phyloP scores from a whole-genome alignment of 2,888 invertebrate species.

The Scaptomyza parva region DNA sequence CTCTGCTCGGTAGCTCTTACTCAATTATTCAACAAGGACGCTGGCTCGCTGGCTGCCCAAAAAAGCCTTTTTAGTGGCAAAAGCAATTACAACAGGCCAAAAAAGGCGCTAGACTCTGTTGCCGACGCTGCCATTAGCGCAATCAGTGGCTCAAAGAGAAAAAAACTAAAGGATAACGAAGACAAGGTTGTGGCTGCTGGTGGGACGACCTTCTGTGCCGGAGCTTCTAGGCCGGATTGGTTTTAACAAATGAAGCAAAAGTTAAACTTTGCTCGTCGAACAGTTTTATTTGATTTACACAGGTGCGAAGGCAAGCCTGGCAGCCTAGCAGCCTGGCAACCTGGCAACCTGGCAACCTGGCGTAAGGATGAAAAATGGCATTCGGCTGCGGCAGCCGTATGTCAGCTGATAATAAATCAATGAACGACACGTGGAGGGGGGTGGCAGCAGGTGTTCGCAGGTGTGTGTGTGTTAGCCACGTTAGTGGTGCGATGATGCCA shows the following conservation, averaged over 20 bases:
- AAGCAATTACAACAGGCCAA: constrained; percentile 33
- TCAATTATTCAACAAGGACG: constrained; percentile 43
- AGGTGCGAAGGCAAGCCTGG: constrained; percentile 36
- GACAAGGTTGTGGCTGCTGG: neutral
- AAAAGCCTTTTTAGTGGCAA: constrained; percentile 34
- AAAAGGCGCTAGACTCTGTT: neutral
- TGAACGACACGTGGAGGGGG: constrained; percentile 10
- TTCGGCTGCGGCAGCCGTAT: constrained; percentile 20
- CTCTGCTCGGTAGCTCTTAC: neutral
- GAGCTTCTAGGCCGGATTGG: constrained; percentile 44
- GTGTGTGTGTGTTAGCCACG: neutral
- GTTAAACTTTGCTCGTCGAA: constrained; percentile 60
- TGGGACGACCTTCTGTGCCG: constrained; percentile 45
- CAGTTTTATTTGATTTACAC: constrained; percentile 63
- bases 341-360: constrained; percentile 26
- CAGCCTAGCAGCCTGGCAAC: no score
- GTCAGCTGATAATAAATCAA: constrained; percentile 66
- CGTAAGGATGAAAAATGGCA: constrained; percentile 66
- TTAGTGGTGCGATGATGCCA: constrained; percentile 14
- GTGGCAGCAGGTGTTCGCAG: neutral
- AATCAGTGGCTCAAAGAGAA: constrained; percentile 18
- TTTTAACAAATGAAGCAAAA: constrained; percentile 69
- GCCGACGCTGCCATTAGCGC: constrained; percentile 38
- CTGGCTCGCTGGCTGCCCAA: neutral
- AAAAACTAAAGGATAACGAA: constrained; percentile 46